Base-by-base conservation (phyloP, 1,140 invertebrate genomes). In the Nylanderia fulva region DNA sequence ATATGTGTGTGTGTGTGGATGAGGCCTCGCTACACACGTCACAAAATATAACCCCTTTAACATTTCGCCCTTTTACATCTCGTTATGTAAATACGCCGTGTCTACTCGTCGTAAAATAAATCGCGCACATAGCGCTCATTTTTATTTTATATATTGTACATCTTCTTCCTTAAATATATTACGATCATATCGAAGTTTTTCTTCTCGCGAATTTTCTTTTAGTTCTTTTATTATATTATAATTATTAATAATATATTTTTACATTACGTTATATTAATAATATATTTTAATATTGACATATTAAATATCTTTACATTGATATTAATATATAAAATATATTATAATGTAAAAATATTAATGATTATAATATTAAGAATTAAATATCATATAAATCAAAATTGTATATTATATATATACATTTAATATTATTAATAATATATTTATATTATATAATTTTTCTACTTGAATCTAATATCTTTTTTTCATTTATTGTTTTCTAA, bases 81-180 rank as follows among this genome's bases (percentile, higher is more conserved):
- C 27, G 11, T 18, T 39, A n/a, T 27, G 7, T 7, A 75, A 63
- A 63, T 13, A 29, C n/a, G 42, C 18, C 36, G 27, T 13, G 7
- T 72, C 7, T 1, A 9, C 36, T 42, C 15, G 33, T 74, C 61
- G 27, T 42, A 33, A 18, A 75, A 75, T 75, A 42, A 75, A 61
- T 27, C 9, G 15, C 21, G 29, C 24, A 7, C 13, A 18, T 18
- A 74, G 15, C 24, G 33, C 7, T 24, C 21, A 29, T 58, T 58
- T 56, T 58, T 56, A 58, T 72, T 74, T 36, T 36, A 56, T 24
- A 74, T 58, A 61, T 33, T n/a, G n/a, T n/a, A n/a, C n/a, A n/a
- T n/a, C 56, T 29, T 8, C 9, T 39, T 42, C 42, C 11, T 61
- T 39, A 76, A 76, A 76, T 76, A 33, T 76, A 45, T 45, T 45